Base-by-base conservation (phyloP, 2,797 vertebrate genomes). In the Nyctalus aviator region DNA sequence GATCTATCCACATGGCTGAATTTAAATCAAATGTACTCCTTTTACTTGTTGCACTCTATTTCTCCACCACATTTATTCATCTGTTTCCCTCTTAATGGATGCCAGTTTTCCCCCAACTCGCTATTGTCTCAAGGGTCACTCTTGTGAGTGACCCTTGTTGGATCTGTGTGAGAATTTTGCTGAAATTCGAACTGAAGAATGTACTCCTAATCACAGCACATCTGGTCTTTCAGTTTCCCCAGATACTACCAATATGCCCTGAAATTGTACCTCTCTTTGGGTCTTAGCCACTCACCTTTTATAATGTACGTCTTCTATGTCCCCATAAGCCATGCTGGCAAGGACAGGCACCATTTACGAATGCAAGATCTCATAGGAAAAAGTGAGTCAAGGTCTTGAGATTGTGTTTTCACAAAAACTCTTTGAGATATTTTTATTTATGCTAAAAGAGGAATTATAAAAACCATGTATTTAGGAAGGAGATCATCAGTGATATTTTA, bases 401-500 rank as follows among this genome's bases (percentile, higher is more conserved):
- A 20, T 50, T 82, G 4, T 71, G 92, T 95, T 82, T 75, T 50
- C 64, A 84, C 32, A 87, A 84, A 92, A 94, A 53, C 14, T 1
- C 53, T 32, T 55, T 46, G 57, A 84, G 84, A 46, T 94, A 68
- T 73, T 86, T 88, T 77, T 89, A n/a, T 87, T 44, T 81, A 20
- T 7, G n/a, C 41, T 68, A 89, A 25, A 84, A 57, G 27, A 87
- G 32, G 57, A n/a, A 41, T 41, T 86, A 77, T 30, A 75, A 71
- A 94, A 91, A 41, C 41, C 21, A 66, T 18, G 68, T 2, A 55
- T 30, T 83, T 66, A 68, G 10, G n/a, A 55, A 88, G 25, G 46
- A 79, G 53, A 92, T 55, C 20, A 66, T 50, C 88, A 88, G 27
- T 84, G 44, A 55, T 82, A 77, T n/a, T 89, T 84, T 88, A 71